A percentile compares a stretch with the other conserved stretches of the same genome.
Evolutionary conservation across 2,113 vertebrate species (phyloP).

Genomic region (Alosa alosa): DNA sequence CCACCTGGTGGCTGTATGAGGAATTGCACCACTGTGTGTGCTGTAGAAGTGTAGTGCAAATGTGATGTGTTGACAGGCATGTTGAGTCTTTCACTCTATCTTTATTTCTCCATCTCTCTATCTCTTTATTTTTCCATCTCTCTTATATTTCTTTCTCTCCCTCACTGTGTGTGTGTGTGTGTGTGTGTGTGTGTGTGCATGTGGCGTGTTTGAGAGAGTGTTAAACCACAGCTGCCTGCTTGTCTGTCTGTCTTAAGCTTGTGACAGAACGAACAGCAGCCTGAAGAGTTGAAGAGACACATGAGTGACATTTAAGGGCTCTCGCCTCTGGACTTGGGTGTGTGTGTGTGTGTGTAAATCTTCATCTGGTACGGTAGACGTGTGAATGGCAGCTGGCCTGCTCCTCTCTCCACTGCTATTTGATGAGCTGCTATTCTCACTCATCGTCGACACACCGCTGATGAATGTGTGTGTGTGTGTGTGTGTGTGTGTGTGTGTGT

Average conservation of each 20-base stretch:
- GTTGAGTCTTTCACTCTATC: not conserved
- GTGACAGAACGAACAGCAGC: too few relatives aligned
- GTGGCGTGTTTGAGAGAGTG: too few relatives aligned
- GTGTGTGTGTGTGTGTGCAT: too few relatives aligned
- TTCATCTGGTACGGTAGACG: not conserved
- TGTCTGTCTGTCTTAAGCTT: too few relatives aligned
- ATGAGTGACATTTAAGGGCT: too few relatives aligned
- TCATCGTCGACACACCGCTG: not conserved
- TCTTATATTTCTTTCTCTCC: too few relatives aligned
- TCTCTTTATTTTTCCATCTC: not conserved
- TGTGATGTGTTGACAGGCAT: not conserved
- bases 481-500: slow-evolving; percentile 28
- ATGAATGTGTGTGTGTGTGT: slow-evolving; percentile 30
- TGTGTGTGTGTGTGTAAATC: not conserved
- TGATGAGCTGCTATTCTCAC: not conserved
- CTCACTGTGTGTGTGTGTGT: too few relatives aligned
- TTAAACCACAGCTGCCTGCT: too few relatives aligned
- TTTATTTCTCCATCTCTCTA: not conserved
- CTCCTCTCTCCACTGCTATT: not conserved
- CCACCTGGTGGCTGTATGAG: slow-evolving; percentile 58
- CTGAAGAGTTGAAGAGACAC: too few relatives aligned
- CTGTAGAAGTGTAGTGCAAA: not conserved
- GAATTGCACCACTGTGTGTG: slow-evolving; percentile 7
- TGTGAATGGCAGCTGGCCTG: not conserved
- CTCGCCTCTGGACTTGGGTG: too few relatives aligned